A percentile compares a stretch with the other conserved stretches of the same genome.
Evolutionary conservation across 1,140 invertebrate species (phyloP).

Genomic region (Cecropterus lyciades): DNA sequence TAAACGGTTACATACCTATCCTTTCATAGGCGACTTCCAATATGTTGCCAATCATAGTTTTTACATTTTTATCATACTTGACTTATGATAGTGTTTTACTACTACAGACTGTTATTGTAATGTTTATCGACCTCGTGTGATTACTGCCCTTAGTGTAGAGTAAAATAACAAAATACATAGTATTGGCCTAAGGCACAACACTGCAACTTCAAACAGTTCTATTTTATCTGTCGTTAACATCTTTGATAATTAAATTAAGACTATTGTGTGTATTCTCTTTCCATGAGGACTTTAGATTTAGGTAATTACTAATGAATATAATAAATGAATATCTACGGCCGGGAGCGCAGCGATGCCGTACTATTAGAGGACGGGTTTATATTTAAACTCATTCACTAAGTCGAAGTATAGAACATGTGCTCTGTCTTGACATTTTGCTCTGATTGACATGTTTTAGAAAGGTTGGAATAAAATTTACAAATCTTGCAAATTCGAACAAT

Average conservation of each 20-base stretch:
- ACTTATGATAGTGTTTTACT: constrained; percentile 14
- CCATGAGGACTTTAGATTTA: neutral
- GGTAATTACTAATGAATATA: neutral
- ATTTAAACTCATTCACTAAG: no score
- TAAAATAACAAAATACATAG: constrained; percentile 35
- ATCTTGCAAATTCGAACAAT: no score
- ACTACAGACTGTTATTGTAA: constrained; percentile 42
- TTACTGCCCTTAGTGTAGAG: constrained; percentile 40
- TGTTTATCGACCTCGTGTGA: constrained; percentile 42
- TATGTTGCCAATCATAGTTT: constrained; percentile 18
- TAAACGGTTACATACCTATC: constrained; percentile 1
- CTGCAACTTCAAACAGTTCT: constrained; percentile 10
- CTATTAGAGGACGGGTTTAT: no score
- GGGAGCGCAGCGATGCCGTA: no score
- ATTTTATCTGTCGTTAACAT: constrained; percentile 19
- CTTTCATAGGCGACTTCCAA: constrained; percentile 13
- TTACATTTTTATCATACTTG: constrained; percentile 8
- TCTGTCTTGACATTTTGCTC: no score
- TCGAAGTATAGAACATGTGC: no score
- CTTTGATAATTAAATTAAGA: constrained; percentile 9
- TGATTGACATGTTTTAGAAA: no score
- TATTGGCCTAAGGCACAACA: constrained; percentile 43
- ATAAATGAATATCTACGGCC: no score
- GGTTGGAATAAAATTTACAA: no score
- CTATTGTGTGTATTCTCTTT: constrained; percentile 13